Conservation (phyloP, 2,888 invertebrate species). For the Ctenicera cuprea region DNA sequence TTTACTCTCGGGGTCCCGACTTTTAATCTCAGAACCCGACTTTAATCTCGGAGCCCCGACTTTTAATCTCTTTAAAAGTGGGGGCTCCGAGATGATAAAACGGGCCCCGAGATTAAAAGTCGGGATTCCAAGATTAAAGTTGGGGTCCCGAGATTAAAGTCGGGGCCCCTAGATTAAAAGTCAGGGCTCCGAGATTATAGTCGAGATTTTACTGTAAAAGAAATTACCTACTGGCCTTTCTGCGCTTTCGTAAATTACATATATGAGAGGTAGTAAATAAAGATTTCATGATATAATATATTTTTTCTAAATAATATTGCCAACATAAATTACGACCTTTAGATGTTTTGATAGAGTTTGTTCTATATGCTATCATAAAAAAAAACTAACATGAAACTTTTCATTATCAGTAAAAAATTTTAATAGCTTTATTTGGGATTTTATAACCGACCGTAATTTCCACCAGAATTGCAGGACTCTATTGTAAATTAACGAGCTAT, state of each 20-base stretch:
- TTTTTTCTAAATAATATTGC: conserved; percentile 9
- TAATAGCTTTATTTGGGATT: conserved; percentile 9
- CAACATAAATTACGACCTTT: conserved; percentile 6
- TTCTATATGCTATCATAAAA: not conserved
- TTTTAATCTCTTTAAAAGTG: too few relatives aligned
- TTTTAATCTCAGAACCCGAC: too few relatives aligned
- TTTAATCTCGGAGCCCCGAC: too few relatives aligned
- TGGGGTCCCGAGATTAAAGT: too few relatives aligned
- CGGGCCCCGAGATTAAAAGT: too few relatives aligned
- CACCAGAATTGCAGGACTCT: conserved; percentile 1
- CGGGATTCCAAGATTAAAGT: too few relatives aligned
- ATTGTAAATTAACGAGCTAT: conserved; percentile 35
- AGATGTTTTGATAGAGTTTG: not conserved
- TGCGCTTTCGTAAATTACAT: not conserved
- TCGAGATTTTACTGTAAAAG: too few relatives aligned
- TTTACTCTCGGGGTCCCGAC: too few relatives aligned
- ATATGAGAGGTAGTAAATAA: not conserved
- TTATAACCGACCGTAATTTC: conserved; percentile 28
- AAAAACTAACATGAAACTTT: conserved; percentile 2
- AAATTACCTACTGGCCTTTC: too few relatives aligned
- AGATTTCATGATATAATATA: not conserved
- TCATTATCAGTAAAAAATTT: conserved; percentile 9
- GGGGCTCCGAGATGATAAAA: too few relatives aligned
- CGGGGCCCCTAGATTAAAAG: too few relatives aligned
- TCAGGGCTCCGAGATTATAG: too few relatives aligned